Evolutionary conservation across 2,113 vertebrate species (phyloP).

Genomic region (Pelecanoides urinatrix): DNA sequence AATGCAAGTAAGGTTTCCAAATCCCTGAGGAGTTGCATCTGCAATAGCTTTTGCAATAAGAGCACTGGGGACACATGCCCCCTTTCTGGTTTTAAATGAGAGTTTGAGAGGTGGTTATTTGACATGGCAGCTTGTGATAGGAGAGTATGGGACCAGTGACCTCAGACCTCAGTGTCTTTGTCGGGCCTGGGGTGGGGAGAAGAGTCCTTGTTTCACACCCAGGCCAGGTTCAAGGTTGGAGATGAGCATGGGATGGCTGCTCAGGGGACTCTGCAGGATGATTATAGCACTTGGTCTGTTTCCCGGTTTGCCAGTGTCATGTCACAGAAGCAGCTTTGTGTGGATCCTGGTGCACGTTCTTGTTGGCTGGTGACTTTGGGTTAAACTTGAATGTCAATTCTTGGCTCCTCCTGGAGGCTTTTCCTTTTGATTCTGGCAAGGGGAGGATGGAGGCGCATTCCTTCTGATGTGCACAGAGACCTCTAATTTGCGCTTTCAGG

Average conservation of each 20-base stretch:
- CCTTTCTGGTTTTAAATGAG: not conserved
- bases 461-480: not conserved
- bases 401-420: constrained; percentile 27
- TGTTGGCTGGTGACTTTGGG: constrained; percentile 55
- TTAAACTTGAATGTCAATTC: constrained; percentile 57
- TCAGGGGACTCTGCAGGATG: not conserved
- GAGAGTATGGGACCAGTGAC: not conserved
- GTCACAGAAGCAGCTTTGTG: constrained; percentile 59
- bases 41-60: not conserved
- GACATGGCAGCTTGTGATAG: not conserved
- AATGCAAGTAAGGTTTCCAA: not conserved
- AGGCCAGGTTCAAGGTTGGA: not conserved
- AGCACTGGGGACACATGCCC: not conserved
- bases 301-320: not conserved
- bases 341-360: not conserved
- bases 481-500: constrained; percentile 12
- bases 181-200: not conserved
- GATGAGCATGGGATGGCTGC: not conserved
- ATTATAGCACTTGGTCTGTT: not conserved
- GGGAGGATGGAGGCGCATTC: not conserved
- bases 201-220: not conserved
- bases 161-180: not conserved
- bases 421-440: constrained; percentile 30
- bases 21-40: not conserved
- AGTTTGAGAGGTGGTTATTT: not conserved